Evolutionary conservation across 2,797 vertebrate species (phyloP).

Genomic region (Harpagifer antarcticus): DNA sequence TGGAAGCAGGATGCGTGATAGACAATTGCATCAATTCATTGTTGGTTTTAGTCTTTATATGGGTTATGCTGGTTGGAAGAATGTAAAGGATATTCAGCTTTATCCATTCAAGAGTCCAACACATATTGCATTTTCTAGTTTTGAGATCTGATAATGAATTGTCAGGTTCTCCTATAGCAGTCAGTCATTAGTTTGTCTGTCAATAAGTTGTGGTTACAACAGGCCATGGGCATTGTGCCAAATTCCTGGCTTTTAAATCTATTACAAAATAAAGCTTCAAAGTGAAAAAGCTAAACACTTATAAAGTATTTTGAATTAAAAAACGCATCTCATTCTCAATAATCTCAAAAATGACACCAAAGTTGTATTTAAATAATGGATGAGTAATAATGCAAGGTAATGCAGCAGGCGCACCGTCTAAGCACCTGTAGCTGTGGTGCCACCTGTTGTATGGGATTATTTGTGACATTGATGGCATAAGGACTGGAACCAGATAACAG

Average conservation of each 20-base stretch:
- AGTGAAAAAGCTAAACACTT: not conserved
- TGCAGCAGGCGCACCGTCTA: conserved; percentile 41
- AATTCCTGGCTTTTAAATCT: not conserved
- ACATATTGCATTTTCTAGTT: not conserved
- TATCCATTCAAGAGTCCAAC: not conserved
- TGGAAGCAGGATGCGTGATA: not conserved
- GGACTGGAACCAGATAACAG: conserved; percentile 85
- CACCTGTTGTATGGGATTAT: conserved; percentile 85
- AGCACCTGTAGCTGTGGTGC: conserved; percentile 69
- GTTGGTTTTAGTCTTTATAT: not conserved
- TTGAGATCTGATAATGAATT: not conserved
- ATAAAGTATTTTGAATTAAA: not conserved
- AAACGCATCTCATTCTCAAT: not conserved
- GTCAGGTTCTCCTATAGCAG: conserved; percentile 5
- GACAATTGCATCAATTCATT: not conserved
- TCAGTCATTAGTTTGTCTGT: conserved; percentile 8
- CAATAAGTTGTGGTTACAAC: not conserved
- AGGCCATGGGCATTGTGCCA: not conserved
- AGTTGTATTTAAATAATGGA: conserved; percentile 4
- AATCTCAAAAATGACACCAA: not conserved
- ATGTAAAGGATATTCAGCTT: not conserved
- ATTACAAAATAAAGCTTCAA: not conserved
- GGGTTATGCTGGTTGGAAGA: not conserved
- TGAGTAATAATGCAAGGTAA: conserved; percentile 20
- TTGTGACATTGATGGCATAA: conserved; percentile 84